Conservation (phyloP, 2,797 vertebrate species). For the Enteromius afrohamiltoni region DNA sequence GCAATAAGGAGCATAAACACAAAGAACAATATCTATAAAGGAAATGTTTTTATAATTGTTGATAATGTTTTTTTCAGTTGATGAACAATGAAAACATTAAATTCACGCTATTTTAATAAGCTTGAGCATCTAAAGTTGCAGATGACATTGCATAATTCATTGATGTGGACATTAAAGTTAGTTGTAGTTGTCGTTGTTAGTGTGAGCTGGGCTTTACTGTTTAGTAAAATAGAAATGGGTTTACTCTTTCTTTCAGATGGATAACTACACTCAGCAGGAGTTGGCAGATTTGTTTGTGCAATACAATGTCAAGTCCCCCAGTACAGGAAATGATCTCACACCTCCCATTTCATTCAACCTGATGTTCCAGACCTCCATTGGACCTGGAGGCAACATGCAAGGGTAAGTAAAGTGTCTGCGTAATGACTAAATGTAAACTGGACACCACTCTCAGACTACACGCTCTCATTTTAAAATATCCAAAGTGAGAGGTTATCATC, state of each 20-base stretch:
- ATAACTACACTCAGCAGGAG: conserved; percentile 93
- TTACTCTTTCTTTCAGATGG: conserved; percentile 78
- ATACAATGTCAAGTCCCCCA: conserved; percentile 95
- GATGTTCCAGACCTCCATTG: conserved; percentile 99
- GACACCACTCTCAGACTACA: too few species aligned
- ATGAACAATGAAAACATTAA: background rate
- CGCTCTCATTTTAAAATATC: background rate
- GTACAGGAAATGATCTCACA: conserved; percentile 92
- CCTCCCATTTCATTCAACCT: conserved; percentile 95
- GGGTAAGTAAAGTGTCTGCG: conserved; percentile 80
- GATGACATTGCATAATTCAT: background rate
- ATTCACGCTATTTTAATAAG: background rate
- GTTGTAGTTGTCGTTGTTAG: background rate
- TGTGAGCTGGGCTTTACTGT: background rate
- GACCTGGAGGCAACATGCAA: conserved; percentile 94
- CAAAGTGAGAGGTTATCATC: background rate
- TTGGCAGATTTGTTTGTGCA: conserved; percentile 92
- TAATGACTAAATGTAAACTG: background rate
- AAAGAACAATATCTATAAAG: background rate
- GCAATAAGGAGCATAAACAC: background rate
- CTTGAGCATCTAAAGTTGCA: background rate
- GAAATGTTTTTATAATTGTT: background rate
- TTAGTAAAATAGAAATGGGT: background rate
- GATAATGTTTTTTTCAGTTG: background rate
- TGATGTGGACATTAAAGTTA: background rate